A percentile compares a stretch with the other conserved stretches of the same genome.
phyloP scores from a whole-genome alignment of 2,888 invertebrate genomes.

The Tipula helvola region DNA sequence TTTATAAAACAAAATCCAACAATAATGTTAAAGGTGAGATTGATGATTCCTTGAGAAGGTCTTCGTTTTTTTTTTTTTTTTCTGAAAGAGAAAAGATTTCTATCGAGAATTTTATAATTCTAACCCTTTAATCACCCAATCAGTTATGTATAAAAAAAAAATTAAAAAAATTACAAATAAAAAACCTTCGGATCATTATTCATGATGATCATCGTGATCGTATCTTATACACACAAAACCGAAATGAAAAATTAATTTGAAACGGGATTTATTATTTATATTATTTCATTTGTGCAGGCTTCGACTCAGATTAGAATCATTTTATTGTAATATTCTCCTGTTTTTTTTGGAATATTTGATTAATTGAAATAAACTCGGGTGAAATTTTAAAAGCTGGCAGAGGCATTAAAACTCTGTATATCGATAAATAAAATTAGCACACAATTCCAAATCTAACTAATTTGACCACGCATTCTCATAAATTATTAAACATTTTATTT shows the following conservation, averaged over 20 bases:
- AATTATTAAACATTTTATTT: too few relatives aligned
- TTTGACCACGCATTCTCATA: background rate
- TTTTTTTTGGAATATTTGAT: background rate
- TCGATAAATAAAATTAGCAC: background rate
- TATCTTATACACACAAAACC: background rate
- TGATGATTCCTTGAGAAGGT: slow-evolving; percentile 4
- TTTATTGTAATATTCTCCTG: background rate
- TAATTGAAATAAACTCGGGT: background rate
- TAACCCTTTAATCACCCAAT: slow-evolving; percentile 4
- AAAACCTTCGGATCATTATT: background rate
- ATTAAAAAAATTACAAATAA: background rate
- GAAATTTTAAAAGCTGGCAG: background rate
- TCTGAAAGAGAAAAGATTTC: background rate
- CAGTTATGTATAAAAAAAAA: background rate
- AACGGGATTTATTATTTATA: background rate
- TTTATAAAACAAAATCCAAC: background rate
- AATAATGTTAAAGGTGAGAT: background rate
- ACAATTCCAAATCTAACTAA: too few relatives aligned
- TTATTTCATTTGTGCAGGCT: background rate
- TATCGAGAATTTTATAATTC: background rate
- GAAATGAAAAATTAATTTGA: background rate
- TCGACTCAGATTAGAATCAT: background rate
- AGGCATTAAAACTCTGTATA: background rate
- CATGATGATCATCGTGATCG: background rate
- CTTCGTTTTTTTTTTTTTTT: background rate